Base-by-base conservation (phyloP, 1,140 invertebrate species). In the Aphelenchoides avenae region DNA sequence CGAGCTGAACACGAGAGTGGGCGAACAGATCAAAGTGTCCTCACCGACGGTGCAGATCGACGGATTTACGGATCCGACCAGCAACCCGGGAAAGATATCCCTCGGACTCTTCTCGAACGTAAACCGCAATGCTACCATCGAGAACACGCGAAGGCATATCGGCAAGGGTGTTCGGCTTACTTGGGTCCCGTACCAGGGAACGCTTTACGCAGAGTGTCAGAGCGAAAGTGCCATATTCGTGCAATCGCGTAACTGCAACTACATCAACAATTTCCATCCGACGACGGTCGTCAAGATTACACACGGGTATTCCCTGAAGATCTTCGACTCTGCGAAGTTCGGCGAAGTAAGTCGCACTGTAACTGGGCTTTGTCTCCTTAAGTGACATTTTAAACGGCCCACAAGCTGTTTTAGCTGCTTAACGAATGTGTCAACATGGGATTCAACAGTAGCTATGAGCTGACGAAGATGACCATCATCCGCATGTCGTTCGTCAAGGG, bases 111-210 rank as follows among this genome's bases (percentile, higher is more conserved):
- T 97, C 51, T 93, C 90, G 39, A 97, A 96, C 80, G 91, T 57
- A n/a, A 60, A 60, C 79, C 83, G 92, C 57, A 97, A 96, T 79
- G 91, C 89, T n/a, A 95, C 91, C 2, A 95, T 95, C 66, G 92
- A 97, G 80, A 95, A 94, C 75, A 95, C 92, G 5, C 83, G 92
- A 63, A 83, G 90, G 72, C 91, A 95, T 77, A 97, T 96, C 80
- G 91, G 91, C 24, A 91, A 89, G 83, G 92, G 73, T 13, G 73
- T 75, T 0, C 71, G 73, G 49, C 42, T 77, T 22, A 75, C 74
- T 22, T 75, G 77, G 47, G 73, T 75, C 2, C 68, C 61, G 26
- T 56, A 75, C 39, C 70, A 76, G 48, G 76, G n/a, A n/a, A n/a
- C n/a, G n/a, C n/a, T n/a, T 4, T 82, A 79, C 71, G 81, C 80